Percentiles rank a stretch among this genome's conserved stretches.
Conservation (phyloP, 2,888 invertebrate genomes). For the Stegophylla sp. region DNA sequence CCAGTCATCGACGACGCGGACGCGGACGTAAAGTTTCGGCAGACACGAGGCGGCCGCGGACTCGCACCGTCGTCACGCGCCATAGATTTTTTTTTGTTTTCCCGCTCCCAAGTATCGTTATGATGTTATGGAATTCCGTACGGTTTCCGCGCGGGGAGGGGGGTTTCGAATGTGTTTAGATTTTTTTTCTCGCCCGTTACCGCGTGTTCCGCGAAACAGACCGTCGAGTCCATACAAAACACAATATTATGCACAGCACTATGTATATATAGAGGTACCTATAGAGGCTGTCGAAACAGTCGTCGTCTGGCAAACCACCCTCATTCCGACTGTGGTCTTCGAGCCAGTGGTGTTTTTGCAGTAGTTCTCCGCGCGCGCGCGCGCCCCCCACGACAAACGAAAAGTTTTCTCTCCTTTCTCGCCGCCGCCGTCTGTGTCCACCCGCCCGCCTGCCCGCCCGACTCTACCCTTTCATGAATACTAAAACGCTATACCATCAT, state of each 20-base stretch:
- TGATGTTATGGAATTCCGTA: not conserved
- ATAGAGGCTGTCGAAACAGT: constrained; percentile 34
- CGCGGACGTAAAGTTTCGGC: not conserved
- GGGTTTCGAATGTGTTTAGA: constrained; percentile 25
- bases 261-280: too few species aligned
- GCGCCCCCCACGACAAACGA: not conserved
- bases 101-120: not conserved
- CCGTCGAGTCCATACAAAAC: not conserved
- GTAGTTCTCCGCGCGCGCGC: not conserved
- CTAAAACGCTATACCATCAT: constrained; percentile 23
- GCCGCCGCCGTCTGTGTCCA: not conserved
- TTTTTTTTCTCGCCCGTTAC: constrained; percentile 13
- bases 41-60: not conserved
- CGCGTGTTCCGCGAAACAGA: not conserved
- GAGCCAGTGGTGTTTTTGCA: not conserved
- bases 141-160: constrained; percentile 18
- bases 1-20: not conserved
- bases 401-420: constrained; percentile 34
- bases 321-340: not conserved
- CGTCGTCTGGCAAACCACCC: constrained; percentile 3
- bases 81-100: constrained; percentile 3
- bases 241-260: not conserved
- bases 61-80: not conserved
- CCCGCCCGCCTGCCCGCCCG: not conserved
- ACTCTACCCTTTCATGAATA: constrained; percentile 5